Evolutionary conservation across 2,113 vertebrate species (phyloP).

Genomic region (Nothocercus julius): DNA sequence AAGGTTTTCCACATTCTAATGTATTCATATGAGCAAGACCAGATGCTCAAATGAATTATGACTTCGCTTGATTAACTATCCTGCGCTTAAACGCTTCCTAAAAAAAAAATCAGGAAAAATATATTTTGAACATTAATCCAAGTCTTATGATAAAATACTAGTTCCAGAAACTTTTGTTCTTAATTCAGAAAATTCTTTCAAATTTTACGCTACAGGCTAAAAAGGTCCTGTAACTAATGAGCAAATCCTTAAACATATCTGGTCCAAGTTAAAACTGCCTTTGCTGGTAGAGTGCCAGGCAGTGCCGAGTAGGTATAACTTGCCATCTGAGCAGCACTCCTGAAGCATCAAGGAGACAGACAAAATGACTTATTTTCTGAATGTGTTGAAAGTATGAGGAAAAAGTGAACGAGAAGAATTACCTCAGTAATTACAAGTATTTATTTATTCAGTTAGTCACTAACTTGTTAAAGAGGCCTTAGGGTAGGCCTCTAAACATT

Average conservation of each 20-base stretch:
- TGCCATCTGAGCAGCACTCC: neutral
- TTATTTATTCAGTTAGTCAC: neutral
- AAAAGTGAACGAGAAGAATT: neutral
- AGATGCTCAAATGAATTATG: neutral
- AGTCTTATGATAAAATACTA: neutral
- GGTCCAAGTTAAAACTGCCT: neutral
- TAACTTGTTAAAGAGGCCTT: neutral
- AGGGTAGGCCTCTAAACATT: neutral
- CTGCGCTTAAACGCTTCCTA: neutral
- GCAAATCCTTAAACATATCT: neutral
- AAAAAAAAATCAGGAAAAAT: neutral
- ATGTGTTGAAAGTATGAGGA: neutral
- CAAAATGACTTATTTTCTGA: accelerated
- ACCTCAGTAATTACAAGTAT: neutral
- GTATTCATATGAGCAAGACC: neutral
- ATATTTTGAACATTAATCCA: neutral
- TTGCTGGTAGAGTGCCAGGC: neutral
- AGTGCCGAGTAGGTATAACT: neutral
- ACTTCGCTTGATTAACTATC: neutral
- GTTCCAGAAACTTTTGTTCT: neutral
- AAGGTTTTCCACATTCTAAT: neutral
- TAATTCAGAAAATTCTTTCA: neutral
- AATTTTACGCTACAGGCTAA: neutral
- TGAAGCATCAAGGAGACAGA: neutral
- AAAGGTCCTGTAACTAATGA: neutral